A percentile compares a stretch with the other conserved stretches of the same genome.
phyloP scores from a whole-genome alignment of 2,888 invertebrate species.

The Hipparchia semele region DNA sequence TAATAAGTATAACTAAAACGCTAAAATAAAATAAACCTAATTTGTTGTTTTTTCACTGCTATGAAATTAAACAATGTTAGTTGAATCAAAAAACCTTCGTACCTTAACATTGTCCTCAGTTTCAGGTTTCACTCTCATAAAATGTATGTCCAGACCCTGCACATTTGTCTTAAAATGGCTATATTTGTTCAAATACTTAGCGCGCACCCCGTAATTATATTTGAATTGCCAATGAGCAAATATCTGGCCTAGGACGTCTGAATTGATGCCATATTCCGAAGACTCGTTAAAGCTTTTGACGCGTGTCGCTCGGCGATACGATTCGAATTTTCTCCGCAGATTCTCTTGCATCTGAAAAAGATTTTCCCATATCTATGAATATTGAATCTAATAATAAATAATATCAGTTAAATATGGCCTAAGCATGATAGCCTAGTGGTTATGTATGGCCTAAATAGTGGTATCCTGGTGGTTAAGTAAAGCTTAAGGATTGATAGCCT shows the following conservation, averaged over 20 bases:
- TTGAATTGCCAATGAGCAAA: constrained; percentile 90
- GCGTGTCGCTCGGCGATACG: constrained; percentile 62
- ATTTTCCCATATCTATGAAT: not conserved
- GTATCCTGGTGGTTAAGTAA: too few species aligned
- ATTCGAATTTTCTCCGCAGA: constrained; percentile 78
- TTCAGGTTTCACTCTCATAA: constrained; percentile 86
- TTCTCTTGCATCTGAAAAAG: constrained; percentile 77
- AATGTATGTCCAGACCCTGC: constrained; percentile 89
- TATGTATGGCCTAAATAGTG: too few species aligned
- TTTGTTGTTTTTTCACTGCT: too few species aligned
- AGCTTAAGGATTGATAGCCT: too few species aligned
- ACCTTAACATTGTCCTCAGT: constrained; percentile 59
- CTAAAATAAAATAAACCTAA: too few species aligned
- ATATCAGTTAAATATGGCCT: too few species aligned
- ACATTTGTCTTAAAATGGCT: constrained; percentile 90
- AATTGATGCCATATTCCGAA: constrained; percentile 92
- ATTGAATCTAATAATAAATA: too few species aligned
- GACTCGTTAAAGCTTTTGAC: constrained; percentile 80
- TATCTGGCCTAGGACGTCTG: constrained; percentile 85
- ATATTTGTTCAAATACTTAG: constrained; percentile 86
- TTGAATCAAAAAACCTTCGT: constrained; percentile 6
- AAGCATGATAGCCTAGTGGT: too few species aligned
- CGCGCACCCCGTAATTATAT: constrained; percentile 85
- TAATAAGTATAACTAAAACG: too few species aligned
- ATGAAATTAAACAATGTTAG: too few species aligned